Evolutionary conservation across 2,797 vertebrate genomes (phyloP).

Genomic region (Remorina albescens): DNA sequence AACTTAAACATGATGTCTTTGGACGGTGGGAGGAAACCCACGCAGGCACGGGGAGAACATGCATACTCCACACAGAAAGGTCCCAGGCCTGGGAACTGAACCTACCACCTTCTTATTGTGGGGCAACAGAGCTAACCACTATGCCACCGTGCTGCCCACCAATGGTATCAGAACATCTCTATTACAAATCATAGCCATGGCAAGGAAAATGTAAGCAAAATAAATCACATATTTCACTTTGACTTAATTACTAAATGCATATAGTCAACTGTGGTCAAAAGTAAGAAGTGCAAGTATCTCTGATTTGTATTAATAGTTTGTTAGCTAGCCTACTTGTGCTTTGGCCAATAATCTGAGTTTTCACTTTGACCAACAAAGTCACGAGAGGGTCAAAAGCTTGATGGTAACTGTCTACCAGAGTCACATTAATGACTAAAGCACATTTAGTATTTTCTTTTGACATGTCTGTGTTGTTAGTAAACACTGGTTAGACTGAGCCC

Average conservation of each 20-base stretch:
- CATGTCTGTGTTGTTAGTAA: constrained; percentile 51
- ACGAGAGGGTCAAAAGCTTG: constrained; percentile 16
- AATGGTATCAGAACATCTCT: too few relatives aligned
- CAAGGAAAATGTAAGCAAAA: constrained; percentile 17
- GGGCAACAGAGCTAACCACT: too few relatives aligned
- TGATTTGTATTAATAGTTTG: constrained; percentile 35
- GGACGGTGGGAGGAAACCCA: too few relatives aligned
- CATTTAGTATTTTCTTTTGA: constrained; percentile 26
- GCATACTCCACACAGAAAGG: too few relatives aligned
- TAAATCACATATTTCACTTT: constrained; percentile 38
- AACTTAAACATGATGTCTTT: too few relatives aligned
- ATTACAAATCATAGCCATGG: constrained; percentile 10
- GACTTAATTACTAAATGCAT: constrained; percentile 43
- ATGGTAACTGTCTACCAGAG: constrained; percentile 23
- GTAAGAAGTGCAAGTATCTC: constrained; percentile 62
- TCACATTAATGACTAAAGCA: constrained; percentile 48
- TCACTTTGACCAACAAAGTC: constrained; percentile 11
- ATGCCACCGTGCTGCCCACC: too few relatives aligned
- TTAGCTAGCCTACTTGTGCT: constrained; percentile 49
- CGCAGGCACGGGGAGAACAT: too few relatives aligned
- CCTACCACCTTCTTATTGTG: too few relatives aligned
- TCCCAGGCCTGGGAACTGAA: too few relatives aligned
- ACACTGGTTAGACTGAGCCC: constrained; percentile 73
- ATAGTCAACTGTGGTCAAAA: constrained; percentile 30
- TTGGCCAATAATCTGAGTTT: constrained; percentile 46